Conservation (phyloP, 2,113 vertebrate species). For the Rhodinocichla rosea region DNA sequence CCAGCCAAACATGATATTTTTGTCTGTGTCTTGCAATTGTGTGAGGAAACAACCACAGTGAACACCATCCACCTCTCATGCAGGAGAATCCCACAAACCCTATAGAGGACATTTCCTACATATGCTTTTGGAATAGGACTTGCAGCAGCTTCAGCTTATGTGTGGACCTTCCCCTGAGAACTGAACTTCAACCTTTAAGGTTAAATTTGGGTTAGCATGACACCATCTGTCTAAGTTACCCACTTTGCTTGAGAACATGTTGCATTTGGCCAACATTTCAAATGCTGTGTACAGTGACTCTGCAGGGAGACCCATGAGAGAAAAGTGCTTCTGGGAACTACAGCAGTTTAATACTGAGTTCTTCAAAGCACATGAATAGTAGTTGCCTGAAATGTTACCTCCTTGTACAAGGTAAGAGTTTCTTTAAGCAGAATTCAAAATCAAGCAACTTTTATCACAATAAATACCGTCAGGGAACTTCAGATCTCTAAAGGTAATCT, state of each 20-base stretch:
- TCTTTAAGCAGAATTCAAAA: neutral
- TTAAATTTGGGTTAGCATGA: neutral
- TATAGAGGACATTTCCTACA: neutral
- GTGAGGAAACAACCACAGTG: rapidly evolving
- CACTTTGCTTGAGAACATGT: neutral
- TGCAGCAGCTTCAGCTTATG: neutral
- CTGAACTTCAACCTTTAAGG: neutral
- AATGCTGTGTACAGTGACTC: neutral
- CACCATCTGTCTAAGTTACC: neutral
- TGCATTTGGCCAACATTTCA: neutral
- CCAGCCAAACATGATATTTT: neutral
- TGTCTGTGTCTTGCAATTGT: neutral
- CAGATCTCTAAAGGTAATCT: neutral
- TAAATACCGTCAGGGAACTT: neutral
- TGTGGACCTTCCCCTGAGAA: rapidly evolving
- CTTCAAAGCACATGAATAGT: neutral
- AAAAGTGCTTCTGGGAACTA: neutral
- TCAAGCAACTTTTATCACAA: neutral
- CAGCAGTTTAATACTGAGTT: neutral
- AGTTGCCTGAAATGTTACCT: neutral
- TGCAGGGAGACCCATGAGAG: neutral
- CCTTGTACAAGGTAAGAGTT: neutral
- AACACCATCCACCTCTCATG: neutral
- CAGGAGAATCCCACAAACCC: neutral
- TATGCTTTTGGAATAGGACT: neutral